Conservation (phyloP, 2,888 invertebrate genomes). For the Zhuqinia jingwanae region DNA sequence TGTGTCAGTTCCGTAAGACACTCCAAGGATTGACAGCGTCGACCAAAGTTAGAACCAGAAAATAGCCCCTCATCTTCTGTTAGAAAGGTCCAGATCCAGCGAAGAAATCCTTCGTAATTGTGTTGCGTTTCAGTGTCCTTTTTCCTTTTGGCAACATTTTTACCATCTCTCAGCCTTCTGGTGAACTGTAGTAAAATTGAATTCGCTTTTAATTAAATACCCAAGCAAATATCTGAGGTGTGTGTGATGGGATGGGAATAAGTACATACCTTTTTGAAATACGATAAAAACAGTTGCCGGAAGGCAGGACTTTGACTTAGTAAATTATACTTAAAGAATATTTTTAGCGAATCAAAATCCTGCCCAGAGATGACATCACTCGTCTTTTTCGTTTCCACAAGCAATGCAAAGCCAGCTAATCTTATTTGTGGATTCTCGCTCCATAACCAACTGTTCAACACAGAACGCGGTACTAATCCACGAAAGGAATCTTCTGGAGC, state of each 20-base stretch:
- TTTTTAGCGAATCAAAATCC: conserved; percentile 86
- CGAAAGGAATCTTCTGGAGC: conserved; percentile 66
- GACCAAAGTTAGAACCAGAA: conserved; percentile 85
- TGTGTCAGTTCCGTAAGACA: conserved; percentile 75
- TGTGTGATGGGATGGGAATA: no score
- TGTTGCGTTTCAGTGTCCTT: conserved; percentile 72
- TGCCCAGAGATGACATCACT: conserved; percentile 85
- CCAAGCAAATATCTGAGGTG: no score
- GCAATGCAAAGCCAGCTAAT: conserved; percentile 85
- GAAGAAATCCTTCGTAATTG: conserved; percentile 82
- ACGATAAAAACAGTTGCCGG: conserved; percentile 86
- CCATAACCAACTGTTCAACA: conserved; percentile 75
- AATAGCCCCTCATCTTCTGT: conserved; percentile 83
- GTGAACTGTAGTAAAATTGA: conserved; percentile 80
- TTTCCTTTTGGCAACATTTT: conserved; percentile 67
- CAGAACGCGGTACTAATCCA: conserved; percentile 73
- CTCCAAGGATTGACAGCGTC: conserved; percentile 84
- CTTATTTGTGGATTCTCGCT: conserved; percentile 83
- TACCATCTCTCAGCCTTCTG: conserved; percentile 83
- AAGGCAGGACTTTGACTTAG: conserved; percentile 86
- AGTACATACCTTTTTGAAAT: conserved; percentile 88
- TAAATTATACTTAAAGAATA: conserved; percentile 86
- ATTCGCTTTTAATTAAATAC: no score
- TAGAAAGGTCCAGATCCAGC: conserved; percentile 82
- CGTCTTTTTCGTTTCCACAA: conserved; percentile 88